A percentile compares a stretch with the other conserved stretches of the same genome.
phyloP scores from a whole-genome alignment of 2,888 invertebrate genomes.

The Leptopilina drosophilae region DNA sequence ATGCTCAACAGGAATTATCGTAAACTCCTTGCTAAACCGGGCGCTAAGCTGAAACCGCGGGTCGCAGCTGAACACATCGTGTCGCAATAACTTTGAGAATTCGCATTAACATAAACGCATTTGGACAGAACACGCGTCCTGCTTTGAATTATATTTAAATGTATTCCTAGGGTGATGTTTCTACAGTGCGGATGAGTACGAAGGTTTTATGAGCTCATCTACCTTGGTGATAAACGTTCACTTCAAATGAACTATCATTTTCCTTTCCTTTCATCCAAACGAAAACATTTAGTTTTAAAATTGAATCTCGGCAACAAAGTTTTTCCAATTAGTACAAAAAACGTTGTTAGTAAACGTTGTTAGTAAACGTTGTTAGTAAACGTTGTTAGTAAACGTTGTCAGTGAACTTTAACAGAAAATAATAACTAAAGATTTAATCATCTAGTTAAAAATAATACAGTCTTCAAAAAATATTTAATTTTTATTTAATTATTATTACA shows the following conservation, averaged over 20 bases:
- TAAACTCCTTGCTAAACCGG: constrained; percentile 29
- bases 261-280: no score
- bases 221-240: constrained; percentile 24
- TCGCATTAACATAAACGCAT: constrained; percentile 62
- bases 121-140: constrained; percentile 52
- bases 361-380: no score
- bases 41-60: constrained; percentile 28
- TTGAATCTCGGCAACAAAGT: no score
- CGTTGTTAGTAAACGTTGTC: no score
- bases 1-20: constrained; percentile 26
- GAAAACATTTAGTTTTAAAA: no score
- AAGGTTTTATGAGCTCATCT: constrained; percentile 64
- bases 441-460: no score
- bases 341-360: no score
- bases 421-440: no score
- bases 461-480: no score
- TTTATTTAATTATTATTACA: no score
- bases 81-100: constrained; percentile 45
- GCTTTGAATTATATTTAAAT: constrained; percentile 65
- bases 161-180: constrained; percentile 61
- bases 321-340: no score
- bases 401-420: no score
- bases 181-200: constrained; percentile 51
- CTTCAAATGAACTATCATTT: not conserved
- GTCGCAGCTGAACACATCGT: constrained; percentile 44